Evolutionary conservation across 1,140 invertebrate species (phyloP).

Genomic region (Grapholita molesta): DNA sequence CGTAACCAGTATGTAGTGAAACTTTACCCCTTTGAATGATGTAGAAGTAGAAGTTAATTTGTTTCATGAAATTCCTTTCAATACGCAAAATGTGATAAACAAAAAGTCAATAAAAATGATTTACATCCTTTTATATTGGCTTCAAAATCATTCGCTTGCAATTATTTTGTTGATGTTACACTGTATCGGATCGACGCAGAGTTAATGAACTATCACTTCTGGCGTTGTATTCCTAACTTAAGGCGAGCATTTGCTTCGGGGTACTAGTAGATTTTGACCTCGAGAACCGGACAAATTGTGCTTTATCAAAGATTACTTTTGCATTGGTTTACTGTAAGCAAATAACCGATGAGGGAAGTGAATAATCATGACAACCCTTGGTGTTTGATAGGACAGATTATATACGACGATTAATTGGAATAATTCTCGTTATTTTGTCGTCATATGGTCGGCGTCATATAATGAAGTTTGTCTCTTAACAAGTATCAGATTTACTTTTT

Average conservation of each 20-base stretch:
- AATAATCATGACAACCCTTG: neutral
- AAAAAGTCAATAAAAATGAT: slow-evolving; percentile 1
- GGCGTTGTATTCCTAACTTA: neutral
- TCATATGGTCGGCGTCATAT: neutral
- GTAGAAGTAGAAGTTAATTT: too few relatives aligned
- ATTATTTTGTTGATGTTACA: slow-evolving; percentile 15
- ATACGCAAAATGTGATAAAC: neutral
- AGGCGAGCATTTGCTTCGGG: neutral
- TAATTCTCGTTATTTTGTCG: neutral
- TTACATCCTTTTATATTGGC: neutral
- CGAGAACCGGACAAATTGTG: neutral
- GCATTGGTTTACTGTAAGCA: neutral
- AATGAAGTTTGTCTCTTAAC: neutral
- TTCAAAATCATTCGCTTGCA: neutral
- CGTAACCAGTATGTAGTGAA: too few relatives aligned
- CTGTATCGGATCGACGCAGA: slow-evolving; percentile 3
- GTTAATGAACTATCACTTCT: slow-evolving; percentile 16
- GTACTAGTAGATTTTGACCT: neutral
- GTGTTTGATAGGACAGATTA: slow-evolving; percentile 1
- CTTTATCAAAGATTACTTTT: neutral
- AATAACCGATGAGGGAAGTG: neutral
- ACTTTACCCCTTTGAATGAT: too few relatives aligned
- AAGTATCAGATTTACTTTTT: neutral
- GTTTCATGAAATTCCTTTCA: neutral
- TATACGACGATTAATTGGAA: slow-evolving; percentile 15